Percentiles rank a stretch among this genome's conserved stretches.
Evolutionary conservation across 2,797 vertebrate genomes (phyloP).

Genomic region (Rhincodon typus): DNA sequence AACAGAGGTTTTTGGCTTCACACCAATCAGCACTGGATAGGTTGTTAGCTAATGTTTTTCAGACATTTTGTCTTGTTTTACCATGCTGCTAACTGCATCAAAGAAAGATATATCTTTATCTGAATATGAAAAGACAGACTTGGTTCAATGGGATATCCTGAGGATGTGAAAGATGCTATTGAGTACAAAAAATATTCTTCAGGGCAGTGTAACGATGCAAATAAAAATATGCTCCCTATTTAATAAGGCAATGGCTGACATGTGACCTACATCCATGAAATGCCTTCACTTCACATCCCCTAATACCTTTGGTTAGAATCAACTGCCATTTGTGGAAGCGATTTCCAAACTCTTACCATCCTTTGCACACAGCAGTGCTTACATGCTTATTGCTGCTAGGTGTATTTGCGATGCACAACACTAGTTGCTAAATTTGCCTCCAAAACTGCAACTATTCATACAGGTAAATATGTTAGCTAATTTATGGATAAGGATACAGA

Average conservation of each 20-base stretch:
- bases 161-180: not conserved
- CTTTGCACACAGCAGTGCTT: not conserved
- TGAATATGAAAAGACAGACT: not conserved
- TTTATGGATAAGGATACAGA: not conserved
- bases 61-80: not conserved
- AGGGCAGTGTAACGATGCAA: too few species aligned
- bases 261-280: not conserved
- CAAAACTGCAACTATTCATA: not conserved
- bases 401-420: too few species aligned
- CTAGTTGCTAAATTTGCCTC: not conserved
- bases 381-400: too few species aligned
- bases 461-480: not conserved
- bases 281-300: not conserved
- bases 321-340: not conserved
- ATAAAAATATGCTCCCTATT: not conserved
- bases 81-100: not conserved
- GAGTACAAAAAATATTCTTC: not conserved
- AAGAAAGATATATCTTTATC: not conserved
- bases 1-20: not conserved
- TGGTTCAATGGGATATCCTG: not conserved
- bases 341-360: not conserved
- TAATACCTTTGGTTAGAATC: not conserved
- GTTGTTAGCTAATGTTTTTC: not conserved
- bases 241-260: not conserved
- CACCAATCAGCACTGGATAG: not conserved